Base-by-base conservation (phyloP, 2,888 invertebrate genomes). In the Caenorhabditis parvicauda region DNA sequence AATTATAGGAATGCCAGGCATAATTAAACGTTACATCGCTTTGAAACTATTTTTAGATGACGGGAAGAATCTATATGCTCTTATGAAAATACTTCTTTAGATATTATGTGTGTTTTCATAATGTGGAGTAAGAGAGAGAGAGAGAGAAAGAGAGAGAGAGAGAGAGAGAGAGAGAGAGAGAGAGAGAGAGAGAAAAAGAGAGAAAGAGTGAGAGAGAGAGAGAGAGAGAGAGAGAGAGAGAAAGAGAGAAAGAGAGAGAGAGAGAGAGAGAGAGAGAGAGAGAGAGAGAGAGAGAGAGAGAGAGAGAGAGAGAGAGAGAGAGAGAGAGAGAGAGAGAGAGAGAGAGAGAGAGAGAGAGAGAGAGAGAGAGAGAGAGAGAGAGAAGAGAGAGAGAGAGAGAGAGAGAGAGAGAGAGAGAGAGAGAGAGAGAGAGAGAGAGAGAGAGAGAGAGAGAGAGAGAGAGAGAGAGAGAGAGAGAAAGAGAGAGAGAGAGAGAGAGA, bases 221-320 rank as follows among this genome's bases (percentile, higher is more conserved):
- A n/a, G n/a, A n/a, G n/a, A n/a, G n/a, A n/a, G n/a, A n/a, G 14
- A 49, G 25, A n/a, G 46, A 32, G n/a, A 43, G 19, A 22, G 44
- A 32, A 27, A 27, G 1, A 19, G 45, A 50, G 17, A 43, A 42
- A 56, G 48, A 42, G 46, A 56, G 48, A 45, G 54, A 47, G 28
- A 37, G 28, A 29, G 28, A 28, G 47, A 21, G 45, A 24, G 24
- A 17, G 22, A 46, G 29, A 46, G 46, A 29, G 47, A 32, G 37
- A 12, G 37, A 32, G 47, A 14, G 21, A 29, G 25, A 24, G 24
- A 14, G 35, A 32, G 35, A 35, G n/a, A 12, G 35, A 32, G 47
- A 47, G 47, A 35, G 44, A 35, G 56, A 50, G 56, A 38, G 38
- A 43, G 43, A 50, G 50, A 37, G 17, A 42, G 17, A 52, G 3